These are phyloP conservation scores for Phataginus tetradactyla DNA, from an alignment of 2,797 vertebrate genomes.

Conservation along the genomic window DNA sequence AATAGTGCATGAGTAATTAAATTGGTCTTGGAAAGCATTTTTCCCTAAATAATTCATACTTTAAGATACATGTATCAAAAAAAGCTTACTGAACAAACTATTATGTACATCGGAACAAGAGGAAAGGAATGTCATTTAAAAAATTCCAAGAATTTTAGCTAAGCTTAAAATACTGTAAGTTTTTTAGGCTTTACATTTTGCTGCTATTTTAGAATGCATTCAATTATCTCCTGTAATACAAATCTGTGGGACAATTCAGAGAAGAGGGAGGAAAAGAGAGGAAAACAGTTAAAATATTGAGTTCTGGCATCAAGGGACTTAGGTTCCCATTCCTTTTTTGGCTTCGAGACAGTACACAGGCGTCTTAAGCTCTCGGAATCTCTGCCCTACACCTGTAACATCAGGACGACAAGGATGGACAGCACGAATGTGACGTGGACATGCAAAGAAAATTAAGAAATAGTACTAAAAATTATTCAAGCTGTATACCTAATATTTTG, in stretches of 20 bases:
- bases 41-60: background rate
- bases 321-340: background rate
- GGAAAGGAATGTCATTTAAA: background rate
- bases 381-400: no score
- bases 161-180: background rate
- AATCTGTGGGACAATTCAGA: background rate
- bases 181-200: background rate
- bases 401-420: background rate
- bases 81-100: conserved; percentile 2
- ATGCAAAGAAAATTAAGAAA: background rate
- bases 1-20: background rate
- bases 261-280: background rate
- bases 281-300: background rate
- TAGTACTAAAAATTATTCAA: background rate
- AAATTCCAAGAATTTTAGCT: conserved; percentile 29
- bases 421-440: background rate
- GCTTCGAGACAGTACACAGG: background rate
- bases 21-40: background rate
- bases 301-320: background rate
- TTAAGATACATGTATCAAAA: background rate
- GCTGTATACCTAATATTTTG: background rate
- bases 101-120: background rate
- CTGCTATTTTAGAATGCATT: conserved; percentile 12
- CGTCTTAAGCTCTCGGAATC: background rate
- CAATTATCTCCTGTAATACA: background rate